Percentiles rank a stretch among this genome's conserved stretches.
Evolutionary conservation across 2,888 invertebrate species (phyloP).

Genomic region (Arrhopalites spinosus): DNA sequence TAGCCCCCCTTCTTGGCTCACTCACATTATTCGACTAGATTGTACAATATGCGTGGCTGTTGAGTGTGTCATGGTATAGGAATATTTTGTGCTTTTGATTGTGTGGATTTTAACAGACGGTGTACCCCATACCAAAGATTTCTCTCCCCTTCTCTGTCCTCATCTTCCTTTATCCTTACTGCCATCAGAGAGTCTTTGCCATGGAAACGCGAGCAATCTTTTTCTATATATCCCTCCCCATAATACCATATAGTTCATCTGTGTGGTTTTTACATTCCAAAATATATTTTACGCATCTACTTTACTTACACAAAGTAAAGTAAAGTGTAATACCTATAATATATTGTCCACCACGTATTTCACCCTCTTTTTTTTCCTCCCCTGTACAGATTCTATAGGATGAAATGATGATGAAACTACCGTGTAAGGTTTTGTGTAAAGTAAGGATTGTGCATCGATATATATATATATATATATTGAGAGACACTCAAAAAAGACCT

Average conservation of each 20-base stretch:
- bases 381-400: neutral
- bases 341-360: neutral
- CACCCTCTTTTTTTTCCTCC: neutral
- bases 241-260: neutral
- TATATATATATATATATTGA: no score
- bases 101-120: no score
- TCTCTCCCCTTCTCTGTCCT: neutral
- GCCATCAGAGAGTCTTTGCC: constrained; percentile 7
- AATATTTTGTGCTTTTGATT: no score
- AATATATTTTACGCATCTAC: constrained; percentile 12
- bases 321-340: no score
- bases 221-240: neutral
- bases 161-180: neutral
- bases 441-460: no score
- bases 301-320: no score
- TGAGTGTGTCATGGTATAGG: no score
- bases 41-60: no score
- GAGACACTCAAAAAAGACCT: no score
- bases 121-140: no score
- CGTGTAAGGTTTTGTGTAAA: no score
- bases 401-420: neutral
- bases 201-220: constrained; percentile 21
- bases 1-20: neutral
- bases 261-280: constrained; percentile 16
- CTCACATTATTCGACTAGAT: neutral